Evolutionary conservation across 2,113 vertebrate genomes (phyloP), one percentile per base, ranked within the genome.

Genomic region (Brachirus orientalis): DNA sequence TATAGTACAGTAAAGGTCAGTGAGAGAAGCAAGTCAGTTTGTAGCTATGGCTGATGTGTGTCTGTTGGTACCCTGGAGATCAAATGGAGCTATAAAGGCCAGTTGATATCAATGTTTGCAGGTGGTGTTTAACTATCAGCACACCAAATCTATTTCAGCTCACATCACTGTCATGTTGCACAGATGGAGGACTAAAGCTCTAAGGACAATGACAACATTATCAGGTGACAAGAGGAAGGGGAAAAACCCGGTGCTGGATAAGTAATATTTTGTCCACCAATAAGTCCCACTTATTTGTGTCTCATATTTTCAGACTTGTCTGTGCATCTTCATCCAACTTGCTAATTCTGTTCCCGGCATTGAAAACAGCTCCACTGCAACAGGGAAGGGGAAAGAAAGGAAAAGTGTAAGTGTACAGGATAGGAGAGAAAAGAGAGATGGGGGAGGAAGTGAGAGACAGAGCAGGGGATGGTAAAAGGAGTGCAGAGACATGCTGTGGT

Each of bases 401-500:
- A 53, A 61, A 54, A 38, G 62, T 44, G 48, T 36, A 64, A 63
- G 60, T 55, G 28, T 41, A 56, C 50, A 61, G 38, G 50, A 22
- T 8, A 33, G 48, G 52, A 38, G 55, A 43, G 67, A 19, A 14
- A 35, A 71, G 62, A 59, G 62, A 69, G 67, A 74, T 48, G 83
- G 62, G 67, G 75, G 72, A 85, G 68, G 68, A 83, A 78, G 83
- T 71, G 79, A 79, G 64, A 86, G 86, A 89, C 62, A 11, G 80
- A 79, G 78, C 57, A 63, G 81, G 74, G 83, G 86, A 84, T 48
- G 10, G 65, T 50, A 76, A 67, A 72, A 74, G 79, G 77, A 86
- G 85, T 57, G 73, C 75, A 64, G 80, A 83, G 88, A 81, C 88
- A 79, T 52, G 72, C 74, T 85, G 82, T 71, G 80, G 82, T 82